phyloP scores from a whole-genome alignment of 2,888 invertebrate species.

The Sisyra terminalis region DNA sequence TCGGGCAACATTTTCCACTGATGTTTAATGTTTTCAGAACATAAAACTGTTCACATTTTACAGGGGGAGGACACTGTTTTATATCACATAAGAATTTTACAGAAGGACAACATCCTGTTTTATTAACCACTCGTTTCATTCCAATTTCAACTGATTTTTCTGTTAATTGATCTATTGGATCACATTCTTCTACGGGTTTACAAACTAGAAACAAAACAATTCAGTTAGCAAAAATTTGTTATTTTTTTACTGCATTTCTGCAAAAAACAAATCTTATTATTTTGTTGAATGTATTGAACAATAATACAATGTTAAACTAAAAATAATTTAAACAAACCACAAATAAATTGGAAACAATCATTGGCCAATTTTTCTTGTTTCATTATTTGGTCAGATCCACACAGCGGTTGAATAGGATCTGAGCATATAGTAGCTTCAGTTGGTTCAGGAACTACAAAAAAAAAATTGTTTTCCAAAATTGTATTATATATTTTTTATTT shows the following conservation, averaged over 20 bases:
- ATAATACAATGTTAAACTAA: too few relatives aligned
- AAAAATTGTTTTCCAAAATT: slow-evolving; percentile 4
- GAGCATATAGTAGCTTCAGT: slow-evolving; percentile 35
- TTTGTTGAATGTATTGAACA: too few relatives aligned
- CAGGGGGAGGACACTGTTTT: slow-evolving; percentile 42
- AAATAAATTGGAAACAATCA: slow-evolving; percentile 57
- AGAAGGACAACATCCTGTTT: slow-evolving; percentile 56
- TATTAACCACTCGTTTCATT: slow-evolving; percentile 37
- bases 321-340: slow-evolving; percentile 50
- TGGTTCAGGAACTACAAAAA: slow-evolving; percentile 33
- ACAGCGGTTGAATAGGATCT: slow-evolving; percentile 48
- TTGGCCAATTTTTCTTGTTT: slow-evolving; percentile 44
- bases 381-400: slow-evolving; percentile 52
- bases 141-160: slow-evolving; percentile 38
- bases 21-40: slow-evolving; percentile 22
- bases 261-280: too few relatives aligned
- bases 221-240: too few relatives aligned
- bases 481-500: not conserved
- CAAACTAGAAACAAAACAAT: slow-evolving; percentile 37
- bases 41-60: slow-evolving; percentile 41
- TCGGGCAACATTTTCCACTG: slow-evolving; percentile 42
- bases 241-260: too few relatives aligned
- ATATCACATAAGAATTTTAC: slow-evolving; percentile 39
- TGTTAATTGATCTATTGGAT: slow-evolving; percentile 25
- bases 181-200: slow-evolving; percentile 53